Conservation (phyloP, 2,113 vertebrate genomes). For the Nanorana parkeri region DNA sequence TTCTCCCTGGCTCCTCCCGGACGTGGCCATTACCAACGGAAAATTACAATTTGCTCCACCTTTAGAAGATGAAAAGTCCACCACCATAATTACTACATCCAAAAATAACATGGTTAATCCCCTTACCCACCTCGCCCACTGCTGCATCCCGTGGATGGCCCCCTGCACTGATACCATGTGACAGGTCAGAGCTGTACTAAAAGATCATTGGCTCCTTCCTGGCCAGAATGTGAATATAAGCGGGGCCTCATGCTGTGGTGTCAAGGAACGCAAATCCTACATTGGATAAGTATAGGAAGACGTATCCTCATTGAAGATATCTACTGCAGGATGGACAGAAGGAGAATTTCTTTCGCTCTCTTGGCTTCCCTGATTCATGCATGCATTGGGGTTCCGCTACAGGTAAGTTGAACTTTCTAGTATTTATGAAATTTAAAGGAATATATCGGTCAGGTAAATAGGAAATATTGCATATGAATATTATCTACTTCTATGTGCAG, state of each 20-base stretch:
- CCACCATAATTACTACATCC: neutral
- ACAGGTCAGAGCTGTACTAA: neutral
- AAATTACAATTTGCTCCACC: slow-evolving; percentile 30
- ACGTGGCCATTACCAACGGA: neutral
- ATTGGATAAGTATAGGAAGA: neutral
- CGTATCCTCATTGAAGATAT: no score
- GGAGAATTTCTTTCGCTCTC: neutral
- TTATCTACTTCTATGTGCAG: neutral
- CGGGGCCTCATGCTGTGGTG: neutral
- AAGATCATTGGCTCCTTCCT: slow-evolving; percentile 1
- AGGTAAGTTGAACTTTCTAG: neutral
- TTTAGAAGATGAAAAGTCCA: neutral
- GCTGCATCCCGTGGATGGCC: neutral
- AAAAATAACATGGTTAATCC: neutral
- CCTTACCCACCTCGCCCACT: neutral
- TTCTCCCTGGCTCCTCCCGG: no score
- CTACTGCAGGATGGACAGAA: slow-evolving; percentile 8
- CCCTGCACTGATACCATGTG: neutral
- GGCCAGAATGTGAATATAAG: neutral
- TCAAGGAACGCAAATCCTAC: neutral
- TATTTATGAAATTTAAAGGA: no score
- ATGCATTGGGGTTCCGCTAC: neutral
- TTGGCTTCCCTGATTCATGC: neutral
- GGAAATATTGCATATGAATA: neutral
- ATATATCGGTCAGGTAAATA: no score